Evolutionary conservation across 2,797 vertebrate genomes (phyloP).

Genomic region (Anas flavirostris): DNA sequence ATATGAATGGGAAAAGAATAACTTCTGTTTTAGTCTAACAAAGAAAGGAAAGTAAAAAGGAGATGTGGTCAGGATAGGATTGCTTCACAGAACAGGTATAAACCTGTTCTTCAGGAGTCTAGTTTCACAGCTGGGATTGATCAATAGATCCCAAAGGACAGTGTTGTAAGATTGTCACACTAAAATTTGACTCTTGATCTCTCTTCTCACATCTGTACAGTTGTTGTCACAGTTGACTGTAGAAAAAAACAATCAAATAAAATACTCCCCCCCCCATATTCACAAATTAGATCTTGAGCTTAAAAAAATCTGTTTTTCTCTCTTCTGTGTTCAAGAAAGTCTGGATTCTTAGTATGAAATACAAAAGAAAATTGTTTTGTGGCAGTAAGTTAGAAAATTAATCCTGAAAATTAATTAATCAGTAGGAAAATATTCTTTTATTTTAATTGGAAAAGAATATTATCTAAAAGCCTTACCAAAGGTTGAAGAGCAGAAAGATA

Average conservation of each 20-base stretch:
- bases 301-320: neutral
- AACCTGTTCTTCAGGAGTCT: neutral
- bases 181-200: neutral
- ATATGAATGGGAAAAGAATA: constrained; percentile 35
- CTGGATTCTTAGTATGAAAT: neutral
- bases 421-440: neutral
- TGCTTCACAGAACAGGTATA: neutral
- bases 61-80: neutral
- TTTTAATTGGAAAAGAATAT: neutral
- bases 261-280: neutral
- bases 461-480: neutral
- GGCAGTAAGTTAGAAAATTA: neutral
- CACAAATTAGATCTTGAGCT: neutral
- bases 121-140: neutral
- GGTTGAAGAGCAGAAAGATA: neutral
- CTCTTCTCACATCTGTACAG: neutral
- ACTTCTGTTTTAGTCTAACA: constrained; percentile 53
- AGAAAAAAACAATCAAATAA: neutral
- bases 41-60: constrained; percentile 12
- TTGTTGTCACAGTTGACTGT: neutral
- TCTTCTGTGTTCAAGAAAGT: neutral
- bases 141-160: neutral
- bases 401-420: neutral
- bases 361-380: neutral
- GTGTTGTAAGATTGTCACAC: neutral